These are phyloP conservation scores for Alauda arvensis DNA, from an alignment of 2,797 vertebrate species.

Conservation along the genomic window DNA sequence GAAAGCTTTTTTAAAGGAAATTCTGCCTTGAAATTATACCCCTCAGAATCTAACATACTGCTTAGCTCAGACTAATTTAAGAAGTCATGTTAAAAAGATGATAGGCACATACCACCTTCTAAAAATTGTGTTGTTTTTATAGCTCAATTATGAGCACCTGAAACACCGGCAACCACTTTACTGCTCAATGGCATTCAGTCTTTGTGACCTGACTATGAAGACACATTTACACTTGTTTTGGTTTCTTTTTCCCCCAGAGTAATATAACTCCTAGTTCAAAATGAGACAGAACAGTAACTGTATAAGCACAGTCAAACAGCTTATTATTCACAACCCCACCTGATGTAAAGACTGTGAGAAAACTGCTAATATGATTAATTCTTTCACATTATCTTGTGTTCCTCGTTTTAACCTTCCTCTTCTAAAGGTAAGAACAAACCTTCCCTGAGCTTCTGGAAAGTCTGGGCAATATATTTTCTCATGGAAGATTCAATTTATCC, in stretches of 20 bases:
- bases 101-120: neutral
- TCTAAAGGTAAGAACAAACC: neutral
- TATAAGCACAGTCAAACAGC: neutral
- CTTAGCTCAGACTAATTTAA: neutral
- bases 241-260: too few species aligned
- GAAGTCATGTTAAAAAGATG: neutral
- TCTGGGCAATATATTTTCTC: neutral
- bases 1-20: neutral
- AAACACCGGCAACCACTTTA: neutral
- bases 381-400: neutral
- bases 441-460: neutral
- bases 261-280: neutral
- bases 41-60: neutral
- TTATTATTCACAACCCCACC: neutral
- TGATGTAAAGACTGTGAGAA: neutral
- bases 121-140: neutral
- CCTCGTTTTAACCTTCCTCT: neutral
- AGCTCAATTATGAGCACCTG: neutral
- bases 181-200: neutral
- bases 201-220: neutral
- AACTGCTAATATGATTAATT: neutral
- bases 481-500: neutral
- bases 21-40: neutral
- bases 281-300: neutral
- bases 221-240: neutral